phyloP scores from a whole-genome alignment of 2,113 vertebrate species.

The Channa argus region DNA sequence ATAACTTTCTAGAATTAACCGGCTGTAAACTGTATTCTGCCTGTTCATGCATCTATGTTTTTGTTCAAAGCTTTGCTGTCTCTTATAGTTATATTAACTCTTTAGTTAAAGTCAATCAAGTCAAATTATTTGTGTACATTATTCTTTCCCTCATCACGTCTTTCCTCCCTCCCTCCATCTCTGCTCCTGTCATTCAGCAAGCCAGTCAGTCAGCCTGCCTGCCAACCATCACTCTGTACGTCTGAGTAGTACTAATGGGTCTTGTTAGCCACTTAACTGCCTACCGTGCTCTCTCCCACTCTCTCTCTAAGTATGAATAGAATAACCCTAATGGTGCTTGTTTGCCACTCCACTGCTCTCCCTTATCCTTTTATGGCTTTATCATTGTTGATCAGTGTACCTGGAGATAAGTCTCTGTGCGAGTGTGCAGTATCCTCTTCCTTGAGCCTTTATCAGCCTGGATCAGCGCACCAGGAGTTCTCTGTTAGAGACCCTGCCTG shows the following conservation, averaged over 20 bases:
- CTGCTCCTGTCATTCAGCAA: slow-evolving; percentile 57
- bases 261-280: slow-evolving; percentile 72
- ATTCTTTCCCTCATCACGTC: neutral
- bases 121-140: neutral
- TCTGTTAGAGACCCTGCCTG: slow-evolving; percentile 77
- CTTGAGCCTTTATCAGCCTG: slow-evolving; percentile 73
- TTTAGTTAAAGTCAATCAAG: neutral
- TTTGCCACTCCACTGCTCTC: slow-evolving; percentile 89
- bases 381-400: slow-evolving; percentile 82
- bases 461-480: slow-evolving; percentile 82
- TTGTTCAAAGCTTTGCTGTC: neutral
- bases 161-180: slow-evolving; percentile 39
- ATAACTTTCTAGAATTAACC: no score
- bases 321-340: slow-evolving; percentile 93
- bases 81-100: neutral
- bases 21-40: no score
- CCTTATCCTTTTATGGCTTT: slow-evolving; percentile 82
- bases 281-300: slow-evolving; percentile 54
- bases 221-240: slow-evolving; percentile 50
- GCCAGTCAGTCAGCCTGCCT: slow-evolving; percentile 53
- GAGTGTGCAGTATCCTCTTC: slow-evolving; percentile 72
- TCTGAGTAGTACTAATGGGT: slow-evolving; percentile 66
- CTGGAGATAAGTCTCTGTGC: slow-evolving; percentile 80
- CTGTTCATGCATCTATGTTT: no score
- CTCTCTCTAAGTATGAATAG: slow-evolving; percentile 87